phyloP scores from a whole-genome alignment of 2,888 invertebrate species.

The Pristionchus exspectatus region DNA sequence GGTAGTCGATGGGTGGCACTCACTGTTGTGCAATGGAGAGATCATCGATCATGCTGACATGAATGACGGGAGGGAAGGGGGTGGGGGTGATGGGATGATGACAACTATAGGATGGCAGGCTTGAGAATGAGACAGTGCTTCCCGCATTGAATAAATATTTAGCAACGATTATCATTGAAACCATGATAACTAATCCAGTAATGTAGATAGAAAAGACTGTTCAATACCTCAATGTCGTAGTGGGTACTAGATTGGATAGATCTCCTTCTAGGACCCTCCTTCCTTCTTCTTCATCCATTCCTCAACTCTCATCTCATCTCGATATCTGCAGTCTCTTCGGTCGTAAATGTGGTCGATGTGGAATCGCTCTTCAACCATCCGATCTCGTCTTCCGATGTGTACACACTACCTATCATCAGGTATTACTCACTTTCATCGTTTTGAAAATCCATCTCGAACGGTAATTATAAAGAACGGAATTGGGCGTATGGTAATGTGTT shows the following conservation, averaged over 20 bases:
- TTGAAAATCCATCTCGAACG: not conserved
- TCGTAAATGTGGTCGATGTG: slow-evolving; percentile 71
- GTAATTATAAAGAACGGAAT: no score
- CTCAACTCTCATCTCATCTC: not conserved
- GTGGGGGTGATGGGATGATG: not conserved
- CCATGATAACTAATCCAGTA: no score
- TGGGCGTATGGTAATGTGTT: no score
- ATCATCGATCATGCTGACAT: slow-evolving; percentile 37
- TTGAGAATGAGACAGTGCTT: not conserved
- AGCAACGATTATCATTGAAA: no score
- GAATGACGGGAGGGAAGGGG: not conserved
- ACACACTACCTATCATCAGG: slow-evolving; percentile 89
- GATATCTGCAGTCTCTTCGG: slow-evolving; percentile 68
- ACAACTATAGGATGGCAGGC: slow-evolving; percentile 11
- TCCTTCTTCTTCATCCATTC: not conserved
- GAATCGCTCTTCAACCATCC: slow-evolving; percentile 83
- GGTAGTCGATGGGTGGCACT: slow-evolving; percentile 22
- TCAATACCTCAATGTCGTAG: no score
- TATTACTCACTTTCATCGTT: not conserved
- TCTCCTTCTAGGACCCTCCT: not conserved
- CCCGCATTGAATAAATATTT: not conserved
- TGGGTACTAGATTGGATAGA: not conserved
- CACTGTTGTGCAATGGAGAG: slow-evolving; percentile 24
- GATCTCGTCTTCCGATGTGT: slow-evolving; percentile 96
- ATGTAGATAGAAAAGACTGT: no score